Conservation (phyloP, 2,888 invertebrate species). For the Nycteola revayana region DNA sequence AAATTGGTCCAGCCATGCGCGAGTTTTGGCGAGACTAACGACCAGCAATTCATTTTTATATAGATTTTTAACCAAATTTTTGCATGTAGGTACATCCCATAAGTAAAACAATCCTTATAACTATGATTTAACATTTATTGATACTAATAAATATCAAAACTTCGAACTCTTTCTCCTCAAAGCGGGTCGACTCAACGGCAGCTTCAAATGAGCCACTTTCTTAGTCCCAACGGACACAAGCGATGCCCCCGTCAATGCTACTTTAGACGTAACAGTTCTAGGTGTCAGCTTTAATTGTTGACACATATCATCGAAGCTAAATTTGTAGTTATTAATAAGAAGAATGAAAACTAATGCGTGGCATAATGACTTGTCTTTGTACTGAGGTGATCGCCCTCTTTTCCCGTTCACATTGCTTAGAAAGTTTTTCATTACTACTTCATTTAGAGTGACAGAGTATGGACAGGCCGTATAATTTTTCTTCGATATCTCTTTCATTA, state of each 20-base stretch:
- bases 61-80: no score
- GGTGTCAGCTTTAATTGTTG: slow-evolving; percentile 48
- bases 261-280: slow-evolving; percentile 45
- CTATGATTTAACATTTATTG: no score
- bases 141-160: no score
- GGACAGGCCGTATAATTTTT: slow-evolving; percentile 50
- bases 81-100: no score
- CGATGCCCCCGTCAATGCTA: slow-evolving; percentile 54
- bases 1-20: no score
- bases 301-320: slow-evolving; percentile 52
- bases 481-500: slow-evolving; percentile 44
- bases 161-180: slow-evolving; percentile 48
- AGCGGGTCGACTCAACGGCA: slow-evolving; percentile 27
- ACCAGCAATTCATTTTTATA: no score
- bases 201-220: slow-evolving; percentile 58
- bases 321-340: slow-evolving; percentile 58
- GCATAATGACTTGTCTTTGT: slow-evolving; percentile 63
- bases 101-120: no score
- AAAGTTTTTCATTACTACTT: slow-evolving; percentile 53
- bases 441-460: slow-evolving; percentile 54
- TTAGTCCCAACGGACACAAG: slow-evolving; percentile 39
- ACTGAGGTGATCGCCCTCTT: slow-evolving; percentile 47
- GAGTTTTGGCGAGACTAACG: no score
- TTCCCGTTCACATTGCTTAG: slow-evolving; percentile 39
- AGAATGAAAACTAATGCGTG: slow-evolving; percentile 61